Percentiles rank a stretch among this genome's conserved stretches.
These are phyloP conservation scores for Delphinapterus leucas DNA, from an alignment of 2,113 vertebrate species.

Conservation along the genomic window DNA sequence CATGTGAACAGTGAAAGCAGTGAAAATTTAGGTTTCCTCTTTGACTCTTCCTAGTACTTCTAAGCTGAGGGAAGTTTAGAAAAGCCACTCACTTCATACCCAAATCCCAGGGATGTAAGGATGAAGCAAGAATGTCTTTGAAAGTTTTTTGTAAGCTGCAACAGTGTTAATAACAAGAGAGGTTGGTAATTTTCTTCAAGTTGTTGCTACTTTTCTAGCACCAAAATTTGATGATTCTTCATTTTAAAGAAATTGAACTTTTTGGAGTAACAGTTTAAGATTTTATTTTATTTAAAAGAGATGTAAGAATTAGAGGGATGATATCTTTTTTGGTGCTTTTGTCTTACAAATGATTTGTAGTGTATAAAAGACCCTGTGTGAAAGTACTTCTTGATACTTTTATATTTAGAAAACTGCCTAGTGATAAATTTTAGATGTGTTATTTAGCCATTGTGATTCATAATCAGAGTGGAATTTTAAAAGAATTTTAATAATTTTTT, in stretches of 20 bases:
- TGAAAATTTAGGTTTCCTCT: neutral
- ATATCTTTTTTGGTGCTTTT: neutral
- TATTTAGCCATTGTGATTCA: neutral
- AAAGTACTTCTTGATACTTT: neutral
- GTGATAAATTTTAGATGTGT: neutral
- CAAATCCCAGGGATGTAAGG: neutral
- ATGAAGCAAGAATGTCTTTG: neutral
- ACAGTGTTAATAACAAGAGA: neutral
- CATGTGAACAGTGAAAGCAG: neutral
- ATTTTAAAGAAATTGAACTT: conserved; percentile 7
- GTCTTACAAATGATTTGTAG: neutral
- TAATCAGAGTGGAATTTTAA: neutral
- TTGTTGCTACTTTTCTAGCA: neutral
- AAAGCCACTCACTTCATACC: neutral
- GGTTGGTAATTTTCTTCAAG: neutral
- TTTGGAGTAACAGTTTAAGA: neutral
- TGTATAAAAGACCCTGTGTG: neutral
- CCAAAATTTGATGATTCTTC: neutral
- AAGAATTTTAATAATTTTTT: neutral
- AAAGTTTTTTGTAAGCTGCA: neutral
- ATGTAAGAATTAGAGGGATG: neutral
- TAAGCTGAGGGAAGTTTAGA: neutral
- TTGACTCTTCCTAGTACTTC: neutral
- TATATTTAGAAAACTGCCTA: conserved; percentile 28
- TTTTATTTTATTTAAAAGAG: neutral